phyloP scores from a whole-genome alignment of 2,888 invertebrate species.

The Drosophila hamatofila region DNA sequence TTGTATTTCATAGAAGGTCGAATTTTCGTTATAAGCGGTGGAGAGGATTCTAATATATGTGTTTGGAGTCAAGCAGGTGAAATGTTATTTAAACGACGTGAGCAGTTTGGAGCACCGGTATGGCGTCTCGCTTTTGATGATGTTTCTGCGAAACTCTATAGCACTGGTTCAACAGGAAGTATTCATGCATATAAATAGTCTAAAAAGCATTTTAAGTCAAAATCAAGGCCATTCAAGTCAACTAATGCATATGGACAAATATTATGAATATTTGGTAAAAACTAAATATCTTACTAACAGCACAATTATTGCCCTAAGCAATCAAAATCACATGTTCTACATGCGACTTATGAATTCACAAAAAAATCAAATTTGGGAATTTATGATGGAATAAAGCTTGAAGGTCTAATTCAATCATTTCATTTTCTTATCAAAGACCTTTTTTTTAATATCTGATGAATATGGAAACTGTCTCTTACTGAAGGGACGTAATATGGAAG shows the following conservation, averaged over 20 bases:
- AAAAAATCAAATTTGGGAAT: slow-evolving; percentile 70
- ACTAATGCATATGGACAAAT: slow-evolving; percentile 14
- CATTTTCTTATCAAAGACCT: slow-evolving; percentile 88
- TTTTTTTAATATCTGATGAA: slow-evolving; percentile 88
- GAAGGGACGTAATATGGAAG: slow-evolving; percentile 43
- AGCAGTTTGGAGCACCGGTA: slow-evolving; percentile 91
- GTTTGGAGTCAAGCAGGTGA: slow-evolving; percentile 89
- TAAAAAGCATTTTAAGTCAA: slow-evolving; percentile 22
- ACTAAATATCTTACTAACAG: slow-evolving; percentile 73
- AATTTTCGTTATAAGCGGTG: slow-evolving; percentile 85
- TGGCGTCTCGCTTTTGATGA: slow-evolving; percentile 90
- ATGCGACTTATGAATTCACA: slow-evolving; percentile 14
- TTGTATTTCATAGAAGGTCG: slow-evolving; percentile 53
- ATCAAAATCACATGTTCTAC: slow-evolving; percentile 71
- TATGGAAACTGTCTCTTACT: slow-evolving; percentile 86
- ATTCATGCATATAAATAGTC: slow-evolving; percentile 63
- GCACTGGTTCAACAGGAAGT: slow-evolving; percentile 92
- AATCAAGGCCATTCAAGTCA: slow-evolving; percentile 12
- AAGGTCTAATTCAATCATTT: slow-evolving; percentile 88
- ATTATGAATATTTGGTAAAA: slow-evolving; percentile 77
- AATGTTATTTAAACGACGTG: slow-evolving; percentile 87
- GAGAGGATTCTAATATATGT: slow-evolving; percentile 91
- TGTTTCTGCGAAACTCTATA: slow-evolving; percentile 86
- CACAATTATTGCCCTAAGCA: slow-evolving; percentile 79
- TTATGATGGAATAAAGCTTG: slow-evolving; percentile 84